Base-by-base conservation (phyloP, 2,113 vertebrate genomes). In the Puntigrus tetrazona region DNA sequence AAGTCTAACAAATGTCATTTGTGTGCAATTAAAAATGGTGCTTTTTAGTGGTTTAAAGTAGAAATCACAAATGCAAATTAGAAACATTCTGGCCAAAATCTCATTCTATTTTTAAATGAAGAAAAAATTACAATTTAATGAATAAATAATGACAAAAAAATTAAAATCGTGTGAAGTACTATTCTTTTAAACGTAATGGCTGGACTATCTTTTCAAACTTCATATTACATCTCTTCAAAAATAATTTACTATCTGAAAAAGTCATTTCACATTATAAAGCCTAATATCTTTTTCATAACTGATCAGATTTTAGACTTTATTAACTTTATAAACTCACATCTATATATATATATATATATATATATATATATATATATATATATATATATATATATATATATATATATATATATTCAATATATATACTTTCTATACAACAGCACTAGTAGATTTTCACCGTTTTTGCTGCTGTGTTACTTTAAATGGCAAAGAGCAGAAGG, bases 401-500 rank as follows among this genome's bases (percentile, higher is more conserved):
- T n/a, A n/a, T n/a, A n/a, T n/a, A n/a, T n/a, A n/a, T 41, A 78
- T 61, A 59, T 59, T 59, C n/a, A 59, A 59, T 38, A 78, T 61
- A 36, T 61, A 67, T 16, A n/a, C 14, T 61, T 59, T 61, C 38
- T 25, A 20, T 38, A 75, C 43, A 80, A 80, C 16, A 47, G 82
- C 67, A 80, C 31, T 47, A 29, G 41, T 47, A 69, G 78, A 76
- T 78, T 52, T 78, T 65, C 20, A 20, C 77, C 14, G 29, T 36
- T 25, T 47, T 59, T 29, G 52, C 45, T 22, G 63, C 16, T 22
- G 59, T 65, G 55, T 59, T 70, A 41, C 59, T n/a, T 25, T 57
- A 78, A 87, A 87, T 86, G 84, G 16, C 87, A 77, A 25, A 81
- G 77, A 84, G 47, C 70, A 61, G 5, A 29, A 25, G 57, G 81